Conservation (phyloP, 2,797 vertebrate species). For the Malurus splendens region DNA sequence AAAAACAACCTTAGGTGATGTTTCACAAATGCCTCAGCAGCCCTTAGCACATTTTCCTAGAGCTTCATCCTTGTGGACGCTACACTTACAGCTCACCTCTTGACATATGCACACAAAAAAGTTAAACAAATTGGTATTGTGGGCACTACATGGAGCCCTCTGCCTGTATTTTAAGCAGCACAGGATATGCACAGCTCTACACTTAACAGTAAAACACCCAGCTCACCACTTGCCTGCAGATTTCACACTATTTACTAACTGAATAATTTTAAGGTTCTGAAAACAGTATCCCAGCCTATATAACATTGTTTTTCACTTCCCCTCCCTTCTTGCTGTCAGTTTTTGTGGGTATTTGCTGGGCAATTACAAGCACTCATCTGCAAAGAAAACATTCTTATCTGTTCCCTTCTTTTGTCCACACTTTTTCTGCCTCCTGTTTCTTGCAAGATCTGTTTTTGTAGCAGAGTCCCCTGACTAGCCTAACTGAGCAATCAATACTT, state of each 20-base stretch:
- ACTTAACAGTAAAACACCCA: background rate
- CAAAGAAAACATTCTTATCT: background rate
- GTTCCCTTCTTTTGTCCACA: background rate
- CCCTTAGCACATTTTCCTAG: background rate
- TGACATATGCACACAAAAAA: fast-evolving
- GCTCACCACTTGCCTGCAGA: background rate
- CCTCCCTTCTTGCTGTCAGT: background rate
- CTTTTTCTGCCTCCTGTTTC: background rate
- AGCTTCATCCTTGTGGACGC: fast-evolving
- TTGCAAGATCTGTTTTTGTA: background rate
- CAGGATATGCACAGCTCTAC: background rate
- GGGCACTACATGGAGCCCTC: background rate
- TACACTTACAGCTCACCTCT: background rate
- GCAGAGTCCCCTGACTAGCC: background rate
- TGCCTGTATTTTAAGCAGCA: background rate
- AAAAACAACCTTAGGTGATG: background rate
- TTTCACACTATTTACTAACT: background rate
- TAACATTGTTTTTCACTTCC: background rate
- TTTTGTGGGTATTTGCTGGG: background rate
- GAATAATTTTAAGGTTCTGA: background rate
- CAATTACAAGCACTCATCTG: background rate
- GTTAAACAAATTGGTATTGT: background rate
- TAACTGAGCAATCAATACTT: slow-evolving; percentile 16
- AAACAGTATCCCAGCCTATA: background rate
- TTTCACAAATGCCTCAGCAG: background rate